phyloP scores from a whole-genome alignment of 2,113 vertebrate genomes.

The Apodemus speciosus region DNA sequence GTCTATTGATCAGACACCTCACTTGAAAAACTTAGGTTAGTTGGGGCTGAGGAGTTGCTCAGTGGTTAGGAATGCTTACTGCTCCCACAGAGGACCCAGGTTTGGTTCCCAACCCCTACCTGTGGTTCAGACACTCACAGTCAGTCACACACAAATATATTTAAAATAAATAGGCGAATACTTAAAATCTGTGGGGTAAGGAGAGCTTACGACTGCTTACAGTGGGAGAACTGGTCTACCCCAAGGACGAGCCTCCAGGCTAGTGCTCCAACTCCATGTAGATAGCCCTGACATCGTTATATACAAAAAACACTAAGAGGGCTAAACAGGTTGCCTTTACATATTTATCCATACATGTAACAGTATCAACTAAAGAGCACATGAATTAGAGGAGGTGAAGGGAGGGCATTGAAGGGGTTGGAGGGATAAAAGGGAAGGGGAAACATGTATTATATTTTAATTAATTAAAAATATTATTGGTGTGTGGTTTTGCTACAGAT shows the following conservation, averaged over 20 bases:
- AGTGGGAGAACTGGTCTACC: not conserved
- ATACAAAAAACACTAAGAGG: not conserved
- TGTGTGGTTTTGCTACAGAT: constrained; percentile 11
- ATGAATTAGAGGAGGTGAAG: not conserved
- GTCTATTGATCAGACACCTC: not conserved
- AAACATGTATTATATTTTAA: not conserved
- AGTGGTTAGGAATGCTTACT: too few species aligned
- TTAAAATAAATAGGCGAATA: not conserved
- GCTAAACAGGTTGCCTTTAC: not conserved
- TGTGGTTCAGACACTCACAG: not conserved
- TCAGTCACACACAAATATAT: not conserved
- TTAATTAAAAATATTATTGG: not conserved
- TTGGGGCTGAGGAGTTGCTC: not conserved
- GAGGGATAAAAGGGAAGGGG: not conserved
- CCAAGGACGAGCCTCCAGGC: not conserved
- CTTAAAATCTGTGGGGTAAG: not conserved
- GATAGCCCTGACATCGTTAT: not conserved
- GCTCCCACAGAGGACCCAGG: not conserved
- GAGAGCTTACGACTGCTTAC: not conserved
- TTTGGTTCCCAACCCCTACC: not conserved
- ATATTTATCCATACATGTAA: not conserved
- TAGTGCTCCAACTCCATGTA: too few species aligned
- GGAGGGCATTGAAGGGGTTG: not conserved
- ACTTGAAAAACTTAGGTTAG: not conserved
- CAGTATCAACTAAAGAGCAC: not conserved